Evolutionary conservation across 1,140 invertebrate species (phyloP).

Genomic region (Pseudomyrmex pallidus): DNA sequence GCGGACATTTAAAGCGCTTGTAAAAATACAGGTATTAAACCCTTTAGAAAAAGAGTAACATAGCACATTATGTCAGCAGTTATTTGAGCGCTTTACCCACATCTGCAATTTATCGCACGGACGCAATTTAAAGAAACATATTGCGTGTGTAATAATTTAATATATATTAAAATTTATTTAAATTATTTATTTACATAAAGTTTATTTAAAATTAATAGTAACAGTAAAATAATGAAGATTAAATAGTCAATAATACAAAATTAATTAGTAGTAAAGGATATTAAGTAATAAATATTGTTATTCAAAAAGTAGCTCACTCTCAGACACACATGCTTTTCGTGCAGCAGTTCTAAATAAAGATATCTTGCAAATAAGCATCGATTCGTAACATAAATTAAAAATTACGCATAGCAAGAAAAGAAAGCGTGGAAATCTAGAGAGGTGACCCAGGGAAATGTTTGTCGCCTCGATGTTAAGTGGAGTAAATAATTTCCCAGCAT

Average conservation of each 20-base stretch:
- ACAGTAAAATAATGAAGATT: no score
- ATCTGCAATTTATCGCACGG: background rate
- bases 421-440: slow-evolving; percentile 51
- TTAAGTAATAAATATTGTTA: no score
- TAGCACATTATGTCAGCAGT: background rate
- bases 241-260: no score
- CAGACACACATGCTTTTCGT: background rate
- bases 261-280: no score
- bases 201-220: no score
- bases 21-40: slow-evolving; percentile 54
- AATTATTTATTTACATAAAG: background rate
- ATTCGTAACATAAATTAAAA: slow-evolving; percentile 45
- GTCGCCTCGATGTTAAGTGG: slow-evolving; percentile 81
- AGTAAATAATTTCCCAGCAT: slow-evolving; percentile 77
- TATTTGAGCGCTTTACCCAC: background rate
- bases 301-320: no score
- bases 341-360: background rate
- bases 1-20: slow-evolving; percentile 40
- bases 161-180: background rate
- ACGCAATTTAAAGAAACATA: background rate
- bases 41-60: slow-evolving; percentile 31
- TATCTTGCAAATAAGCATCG: slow-evolving; percentile 10
- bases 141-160: background rate
- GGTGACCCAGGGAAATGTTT: slow-evolving; percentile 63
- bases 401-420: slow-evolving; percentile 65